Evolutionary conservation across 2,888 invertebrate species (phyloP).

Genomic region (Anthophora plumipes): DNA sequence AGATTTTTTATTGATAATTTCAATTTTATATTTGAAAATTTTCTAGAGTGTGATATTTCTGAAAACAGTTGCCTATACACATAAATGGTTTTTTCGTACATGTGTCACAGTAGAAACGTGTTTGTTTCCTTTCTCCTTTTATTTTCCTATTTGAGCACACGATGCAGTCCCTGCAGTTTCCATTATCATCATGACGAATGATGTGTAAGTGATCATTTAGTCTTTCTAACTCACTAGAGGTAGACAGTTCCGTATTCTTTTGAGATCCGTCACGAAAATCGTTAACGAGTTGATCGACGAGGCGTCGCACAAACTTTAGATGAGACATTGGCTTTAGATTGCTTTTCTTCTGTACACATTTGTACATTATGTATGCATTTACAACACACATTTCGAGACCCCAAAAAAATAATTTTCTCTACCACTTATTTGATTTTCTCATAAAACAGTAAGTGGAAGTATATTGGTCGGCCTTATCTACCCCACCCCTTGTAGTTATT

Average conservation of each 20-base stretch:
- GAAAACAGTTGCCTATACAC: no score
- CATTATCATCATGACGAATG: slow-evolving; percentile 16
- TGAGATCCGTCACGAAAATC: slow-evolving; percentile 11
- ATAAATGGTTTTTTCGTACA: no score
- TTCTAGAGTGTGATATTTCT: no score
- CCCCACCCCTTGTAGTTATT: background rate
- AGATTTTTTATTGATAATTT: no score
- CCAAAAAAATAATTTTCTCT: background rate
- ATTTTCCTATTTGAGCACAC: no score
- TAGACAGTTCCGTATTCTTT: slow-evolving; percentile 4
- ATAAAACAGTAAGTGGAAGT: background rate
- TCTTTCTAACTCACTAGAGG: slow-evolving; percentile 12
- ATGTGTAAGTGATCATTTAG: slow-evolving; percentile 15
- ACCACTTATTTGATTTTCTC: background rate
- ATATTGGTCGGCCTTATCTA: background rate
- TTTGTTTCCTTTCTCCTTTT: no score
- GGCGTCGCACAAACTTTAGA: background rate
- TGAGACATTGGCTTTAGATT: background rate
- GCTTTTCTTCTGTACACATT: background rate
- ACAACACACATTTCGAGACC: background rate
- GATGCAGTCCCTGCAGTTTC: no score
- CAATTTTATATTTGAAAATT: no score
- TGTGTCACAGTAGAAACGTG: slow-evolving; percentile 6
- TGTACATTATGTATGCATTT: background rate
- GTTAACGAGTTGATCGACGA: background rate